These are phyloP conservation scores for Porites australiensis DNA, from an alignment of 64 coral and sea anemone genomes.

Conservation along the genomic window DNA sequence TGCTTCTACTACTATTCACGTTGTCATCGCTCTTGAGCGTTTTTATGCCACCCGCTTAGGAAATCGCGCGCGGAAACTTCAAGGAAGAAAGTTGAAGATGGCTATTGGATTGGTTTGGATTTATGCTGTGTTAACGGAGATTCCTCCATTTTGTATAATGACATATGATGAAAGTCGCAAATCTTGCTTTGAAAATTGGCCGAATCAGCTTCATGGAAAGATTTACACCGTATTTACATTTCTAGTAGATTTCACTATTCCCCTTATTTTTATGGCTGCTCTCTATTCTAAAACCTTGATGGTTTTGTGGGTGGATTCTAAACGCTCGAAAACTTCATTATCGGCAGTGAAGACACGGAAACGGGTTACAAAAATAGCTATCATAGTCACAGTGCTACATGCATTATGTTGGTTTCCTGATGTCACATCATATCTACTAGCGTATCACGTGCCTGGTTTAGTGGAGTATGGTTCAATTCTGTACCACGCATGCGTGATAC, in stretches of 20 bases:
- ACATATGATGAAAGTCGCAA: background rate
- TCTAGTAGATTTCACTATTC: background rate
- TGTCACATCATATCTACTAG: background rate
- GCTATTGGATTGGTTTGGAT: background rate
- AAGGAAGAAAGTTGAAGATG: background rate
- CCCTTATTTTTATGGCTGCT: background rate
- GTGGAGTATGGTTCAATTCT: background rate
- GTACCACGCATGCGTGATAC: constrained; percentile 7
- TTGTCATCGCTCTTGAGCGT: background rate
- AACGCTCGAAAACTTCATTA: background rate
- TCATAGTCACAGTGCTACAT: background rate
- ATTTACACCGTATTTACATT: constrained; percentile 10
- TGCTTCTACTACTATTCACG: background rate
- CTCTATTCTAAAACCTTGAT: background rate
- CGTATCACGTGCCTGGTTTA: background rate
- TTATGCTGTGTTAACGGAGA: background rate
- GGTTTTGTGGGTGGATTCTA: background rate
- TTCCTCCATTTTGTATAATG: background rate
- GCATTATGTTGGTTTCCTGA: constrained; percentile 1
- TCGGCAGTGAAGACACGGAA: background rate
- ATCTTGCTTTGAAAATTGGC: background rate
- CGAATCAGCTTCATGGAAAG: background rate
- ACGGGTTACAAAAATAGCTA: background rate
- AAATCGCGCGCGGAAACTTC: background rate
- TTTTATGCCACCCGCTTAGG: background rate